Evolutionary conservation across 2,888 invertebrate species (phyloP), one percentile per base, ranked within the genome.

Genomic region (Glyphotaelius pellucidus): DNA sequence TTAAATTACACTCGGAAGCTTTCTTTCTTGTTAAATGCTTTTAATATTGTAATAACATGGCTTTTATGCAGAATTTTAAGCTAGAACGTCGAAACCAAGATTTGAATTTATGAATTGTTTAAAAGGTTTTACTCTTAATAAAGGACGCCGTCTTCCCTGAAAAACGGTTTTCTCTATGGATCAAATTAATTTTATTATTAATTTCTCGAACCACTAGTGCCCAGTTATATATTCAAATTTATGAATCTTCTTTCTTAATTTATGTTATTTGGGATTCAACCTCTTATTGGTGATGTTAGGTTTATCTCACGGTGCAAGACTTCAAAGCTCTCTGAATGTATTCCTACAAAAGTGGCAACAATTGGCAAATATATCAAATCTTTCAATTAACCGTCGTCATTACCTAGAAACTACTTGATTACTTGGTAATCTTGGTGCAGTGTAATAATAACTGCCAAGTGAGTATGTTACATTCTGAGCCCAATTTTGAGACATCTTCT

Each of bases 31-130:
- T 32, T 83, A 83, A 83, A 32, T 83, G 83, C 35, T 83, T 83
- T 83, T 30, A 83, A 83, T 83, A 83, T 83, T 67, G 32, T 83
- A 35, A 83, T 83, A 81, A 83, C 83, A 31, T 83, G 35, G 32
- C 35, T 83, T 83, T 83, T 83, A 25, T 67, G 52, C 5, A 67
- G 52, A 67, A 67, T 67, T 67, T 5, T 19, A 67, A 67, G 83
- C 83, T 30, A 12, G 19, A 81, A 81, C 81, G 15, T 19, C 7
- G 35, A 83, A 83, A 35, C 7, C 35, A 32, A 25, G 35, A 35
- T 15, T 83, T 83, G 15, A 83, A 83, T 83, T 83, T 83, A 35
- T 83, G 83, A 35, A 32, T 31, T 19, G 83, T 35, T 83, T 32
- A 83, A 83, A 83, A 83, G 83, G 83, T 83, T 83, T 83, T 15